phyloP scores from a whole-genome alignment of 2,113 vertebrate species.

The Saguinus midas region DNA sequence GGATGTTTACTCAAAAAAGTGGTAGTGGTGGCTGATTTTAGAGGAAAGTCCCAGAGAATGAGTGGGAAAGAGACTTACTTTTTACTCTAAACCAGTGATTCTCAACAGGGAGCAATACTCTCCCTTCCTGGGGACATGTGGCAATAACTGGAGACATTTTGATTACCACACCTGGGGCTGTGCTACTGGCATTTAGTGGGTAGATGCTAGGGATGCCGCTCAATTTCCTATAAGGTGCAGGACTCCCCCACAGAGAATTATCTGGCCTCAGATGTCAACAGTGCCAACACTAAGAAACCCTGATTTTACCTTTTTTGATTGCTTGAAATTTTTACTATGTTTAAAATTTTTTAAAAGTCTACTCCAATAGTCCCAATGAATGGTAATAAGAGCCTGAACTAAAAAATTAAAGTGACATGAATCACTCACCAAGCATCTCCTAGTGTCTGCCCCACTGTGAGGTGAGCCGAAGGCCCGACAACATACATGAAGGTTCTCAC shows the following conservation, averaged over 20 bases:
- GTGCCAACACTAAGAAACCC: neutral
- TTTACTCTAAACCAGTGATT: neutral
- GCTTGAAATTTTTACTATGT: neutral
- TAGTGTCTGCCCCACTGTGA: neutral
- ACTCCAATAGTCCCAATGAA: neutral
- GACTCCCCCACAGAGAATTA: neutral
- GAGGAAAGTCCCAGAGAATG: neutral
- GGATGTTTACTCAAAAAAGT: neutral
- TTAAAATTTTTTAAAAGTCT: neutral
- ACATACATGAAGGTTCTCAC: constrained; percentile 78
- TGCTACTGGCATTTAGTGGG: neutral
- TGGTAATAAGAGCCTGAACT: neutral
- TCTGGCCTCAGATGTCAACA: neutral
- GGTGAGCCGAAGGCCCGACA: neutral
- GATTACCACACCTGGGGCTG: neutral
- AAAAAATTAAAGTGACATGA: neutral
- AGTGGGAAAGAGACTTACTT: neutral
- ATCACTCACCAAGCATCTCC: neutral
- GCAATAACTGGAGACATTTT: neutral
- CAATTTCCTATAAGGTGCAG: neutral
- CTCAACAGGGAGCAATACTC: neutral
- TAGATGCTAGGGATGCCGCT: neutral
- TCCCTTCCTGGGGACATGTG: neutral
- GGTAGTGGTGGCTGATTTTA: neutral
- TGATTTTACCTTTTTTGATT: neutral